Evolutionary conservation across 2,113 vertebrate genomes (phyloP).

Genomic region (Piprites chloris): DNA sequence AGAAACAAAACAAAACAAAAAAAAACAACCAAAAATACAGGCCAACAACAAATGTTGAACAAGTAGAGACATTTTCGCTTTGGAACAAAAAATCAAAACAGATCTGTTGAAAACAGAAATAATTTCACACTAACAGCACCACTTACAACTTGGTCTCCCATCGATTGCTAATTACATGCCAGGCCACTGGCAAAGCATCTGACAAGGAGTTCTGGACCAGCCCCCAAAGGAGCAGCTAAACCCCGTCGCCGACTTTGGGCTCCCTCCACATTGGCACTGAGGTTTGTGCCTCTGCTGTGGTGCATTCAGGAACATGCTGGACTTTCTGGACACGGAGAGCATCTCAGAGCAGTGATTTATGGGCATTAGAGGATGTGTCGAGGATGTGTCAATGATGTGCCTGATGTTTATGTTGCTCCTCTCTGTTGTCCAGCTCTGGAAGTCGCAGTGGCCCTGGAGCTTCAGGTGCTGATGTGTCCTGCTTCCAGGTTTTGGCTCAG

Average conservation of each 20-base stretch:
- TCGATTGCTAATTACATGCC: not conserved
- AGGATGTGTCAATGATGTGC: not conserved
- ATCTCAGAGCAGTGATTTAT: not conserved
- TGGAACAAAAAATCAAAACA: constrained; percentile 48
- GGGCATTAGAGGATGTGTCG: not conserved
- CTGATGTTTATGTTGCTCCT: not conserved
- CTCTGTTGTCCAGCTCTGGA: not conserved
- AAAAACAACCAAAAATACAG: not conserved
- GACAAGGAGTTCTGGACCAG: not conserved
- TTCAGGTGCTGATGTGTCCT: not conserved
- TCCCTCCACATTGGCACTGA: rapidly evolving
- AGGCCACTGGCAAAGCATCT: not conserved
- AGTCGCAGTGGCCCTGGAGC: rapidly evolving
- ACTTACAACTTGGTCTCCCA: not conserved
- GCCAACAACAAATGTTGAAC: constrained; percentile 35
- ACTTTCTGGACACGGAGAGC: not conserved
- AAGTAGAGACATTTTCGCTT: constrained; percentile 22
- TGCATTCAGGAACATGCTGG: rapidly evolving
- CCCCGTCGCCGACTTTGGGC: not conserved
- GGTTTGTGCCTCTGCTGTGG: not conserved
- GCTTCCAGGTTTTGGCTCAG: not conserved
- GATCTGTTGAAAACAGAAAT: constrained; percentile 36
- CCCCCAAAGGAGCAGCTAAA: not conserved
- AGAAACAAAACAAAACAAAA: not conserved
- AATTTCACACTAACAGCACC: not conserved